These are phyloP conservation scores for Phasia obesa DNA, from an alignment of 2,888 invertebrate species.

Conservation along the genomic window DNA sequence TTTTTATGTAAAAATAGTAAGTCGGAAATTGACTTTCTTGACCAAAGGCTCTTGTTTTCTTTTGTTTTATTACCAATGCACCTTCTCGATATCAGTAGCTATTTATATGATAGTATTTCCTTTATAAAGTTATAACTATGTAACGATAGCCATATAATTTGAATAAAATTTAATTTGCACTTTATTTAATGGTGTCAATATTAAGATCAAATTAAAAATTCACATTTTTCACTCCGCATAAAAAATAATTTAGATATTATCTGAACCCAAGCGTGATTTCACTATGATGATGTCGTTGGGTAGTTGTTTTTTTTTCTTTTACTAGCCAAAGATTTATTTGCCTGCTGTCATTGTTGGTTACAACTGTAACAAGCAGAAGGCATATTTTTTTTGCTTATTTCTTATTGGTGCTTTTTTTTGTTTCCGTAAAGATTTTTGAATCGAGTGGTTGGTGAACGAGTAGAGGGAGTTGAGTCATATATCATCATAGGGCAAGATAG, in stretches of 20 bases:
- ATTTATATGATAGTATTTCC: too few relatives aligned
- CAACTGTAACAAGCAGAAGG: conserved; percentile 30
- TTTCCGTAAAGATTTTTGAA: conserved; percentile 27
- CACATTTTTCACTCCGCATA: not conserved
- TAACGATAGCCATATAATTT: too few relatives aligned
- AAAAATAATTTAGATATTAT: conserved; percentile 34
- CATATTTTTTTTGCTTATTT: conserved; percentile 43
- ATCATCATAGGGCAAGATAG: conserved; percentile 37
- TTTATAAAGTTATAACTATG: too few relatives aligned
- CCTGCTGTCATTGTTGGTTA: conserved; percentile 41
- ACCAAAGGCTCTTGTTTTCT: too few relatives aligned
- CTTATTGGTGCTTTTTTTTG: conserved; percentile 26
- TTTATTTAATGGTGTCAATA: not conserved
- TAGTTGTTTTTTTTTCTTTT: conserved; percentile 8
- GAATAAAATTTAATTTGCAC: not conserved
- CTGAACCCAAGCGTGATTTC: conserved; percentile 29
- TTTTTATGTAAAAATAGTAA: too few relatives aligned
- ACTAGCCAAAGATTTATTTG: conserved; percentile 60
- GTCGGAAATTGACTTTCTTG: too few relatives aligned
- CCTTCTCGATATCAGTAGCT: too few relatives aligned
- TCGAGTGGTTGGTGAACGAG: conserved; percentile 40
- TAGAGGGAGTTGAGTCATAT: conserved; percentile 42
- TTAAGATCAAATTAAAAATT: not conserved
- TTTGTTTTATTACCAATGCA: too few relatives aligned
- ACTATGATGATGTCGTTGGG: conserved; percentile 41